Base-by-base conservation (phyloP, 2,113 vertebrate genomes). In the Oxygymnocypris stewartii region DNA sequence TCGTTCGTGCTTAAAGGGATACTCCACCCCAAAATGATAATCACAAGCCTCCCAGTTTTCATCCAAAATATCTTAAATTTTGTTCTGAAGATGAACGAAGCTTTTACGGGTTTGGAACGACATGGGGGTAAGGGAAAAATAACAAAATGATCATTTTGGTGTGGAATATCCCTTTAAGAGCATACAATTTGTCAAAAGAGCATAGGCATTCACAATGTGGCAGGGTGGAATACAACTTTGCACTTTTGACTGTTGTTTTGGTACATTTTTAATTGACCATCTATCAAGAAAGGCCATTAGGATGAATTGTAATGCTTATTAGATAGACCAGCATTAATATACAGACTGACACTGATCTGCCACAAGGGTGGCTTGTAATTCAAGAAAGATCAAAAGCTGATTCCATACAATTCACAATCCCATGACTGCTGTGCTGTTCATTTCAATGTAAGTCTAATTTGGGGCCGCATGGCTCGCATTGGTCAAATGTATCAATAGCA, bases 221-320 rank as follows among this genome's bases (percentile, higher is more conserved):
- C 16, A 1, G 65, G 65, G 16, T 51, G 9, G 63, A 82, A 82
- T 71, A 37, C 47, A 51, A 51, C 8, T 12, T 82, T 49, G 25
- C 54, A 82, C 57, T 78, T 57, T 65, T 65, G 25, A 85, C 57
- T 65, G 57, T 23, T 65, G 74, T 11, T n/a, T 75, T 75, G 74
- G 11, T 85, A 78, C 78, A 65, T 79, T 79, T 12, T 28, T 54
- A 47, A 85, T n/a, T 71, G 84, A 54, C 18, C 61, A 63, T 69
- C 35, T 20, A 49, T 69, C 47, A 23, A 71, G 63, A 79, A 25
- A 59, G 76, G 31, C 23, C 63, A 79, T 16, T 14, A 42, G 23
- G 18, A 28, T 28, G 76, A 31, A 69, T 20, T 79, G 63, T 28
- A 86, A 69, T 40, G 35, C 47, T 65, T 44, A 85, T 77, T 61